These are phyloP conservation scores for Silvanus unidentatus DNA, from an alignment of 2,888 invertebrate species.

Conservation along the genomic window DNA sequence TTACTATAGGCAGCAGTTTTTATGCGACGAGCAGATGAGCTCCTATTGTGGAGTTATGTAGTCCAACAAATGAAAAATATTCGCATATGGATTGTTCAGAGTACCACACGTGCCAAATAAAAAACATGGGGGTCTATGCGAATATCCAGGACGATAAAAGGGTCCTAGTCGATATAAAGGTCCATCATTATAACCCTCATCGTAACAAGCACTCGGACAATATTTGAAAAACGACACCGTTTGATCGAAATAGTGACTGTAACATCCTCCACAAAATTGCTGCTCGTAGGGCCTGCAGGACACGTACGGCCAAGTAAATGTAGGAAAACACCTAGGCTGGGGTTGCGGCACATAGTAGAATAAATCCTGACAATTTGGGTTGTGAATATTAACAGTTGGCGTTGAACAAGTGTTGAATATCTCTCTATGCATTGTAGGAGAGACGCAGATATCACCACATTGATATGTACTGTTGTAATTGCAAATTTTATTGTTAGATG, in stretches of 20 bases:
- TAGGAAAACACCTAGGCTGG: conserved; percentile 38
- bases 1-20: too few relatives aligned
- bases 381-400: too few relatives aligned
- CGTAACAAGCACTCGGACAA: conserved; percentile 36
- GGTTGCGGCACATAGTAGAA: conserved; percentile 39
- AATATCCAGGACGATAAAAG: conserved; percentile 31
- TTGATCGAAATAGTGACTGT: conserved; percentile 25
- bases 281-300: conserved; percentile 28
- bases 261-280: conserved; percentile 33
- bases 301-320: conserved; percentile 41
- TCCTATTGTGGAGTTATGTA: too few relatives aligned
- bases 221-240: conserved; percentile 6
- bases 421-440: too few relatives aligned
- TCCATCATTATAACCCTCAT: conserved; percentile 33
- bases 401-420: too few relatives aligned
- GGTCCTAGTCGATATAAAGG: conserved; percentile 39
- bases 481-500: too few relatives aligned
- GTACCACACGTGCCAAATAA: neutral
- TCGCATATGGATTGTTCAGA: too few relatives aligned
- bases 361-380: too few relatives aligned
- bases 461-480: too few relatives aligned
- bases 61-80: too few relatives aligned
- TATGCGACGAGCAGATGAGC: too few relatives aligned
- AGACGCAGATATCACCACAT: too few relatives aligned
- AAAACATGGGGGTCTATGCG: conserved; percentile 20